Evolutionary conservation across 2,888 invertebrate species (phyloP).

Genomic region (Strigamia maritima): DNA sequence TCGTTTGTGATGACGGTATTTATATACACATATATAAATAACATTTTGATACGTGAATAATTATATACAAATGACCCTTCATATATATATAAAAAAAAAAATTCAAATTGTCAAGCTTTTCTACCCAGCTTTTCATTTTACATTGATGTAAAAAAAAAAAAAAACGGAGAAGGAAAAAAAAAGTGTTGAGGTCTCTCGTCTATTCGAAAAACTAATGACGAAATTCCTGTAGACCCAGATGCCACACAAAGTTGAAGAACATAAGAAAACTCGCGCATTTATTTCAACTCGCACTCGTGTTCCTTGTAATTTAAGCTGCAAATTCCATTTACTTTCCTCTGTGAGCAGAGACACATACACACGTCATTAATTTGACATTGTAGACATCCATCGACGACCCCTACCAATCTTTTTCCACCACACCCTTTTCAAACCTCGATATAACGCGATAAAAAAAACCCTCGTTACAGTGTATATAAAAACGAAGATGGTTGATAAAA

Average conservation of each 20-base stretch:
- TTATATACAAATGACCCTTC: too few relatives aligned
- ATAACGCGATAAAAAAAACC: not conserved
- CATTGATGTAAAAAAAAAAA: not conserved
- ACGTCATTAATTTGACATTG: slow-evolving; percentile 28
- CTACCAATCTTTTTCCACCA: not conserved
- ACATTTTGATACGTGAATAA: not conserved
- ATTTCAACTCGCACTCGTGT: slow-evolving; percentile 31
- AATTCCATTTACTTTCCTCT: slow-evolving; percentile 16
- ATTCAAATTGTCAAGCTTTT: not conserved
- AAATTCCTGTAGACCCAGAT: slow-evolving; percentile 28
- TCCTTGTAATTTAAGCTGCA: slow-evolving; percentile 23
- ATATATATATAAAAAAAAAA: not conserved
- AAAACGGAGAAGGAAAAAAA: not conserved
- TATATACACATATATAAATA: not conserved
- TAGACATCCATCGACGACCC: not conserved
- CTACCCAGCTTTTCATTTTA: not conserved
- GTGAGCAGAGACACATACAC: not conserved
- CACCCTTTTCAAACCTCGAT: not conserved
- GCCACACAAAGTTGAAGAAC: slow-evolving; percentile 33
- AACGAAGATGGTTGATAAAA: not conserved
- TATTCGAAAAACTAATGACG: slow-evolving; percentile 26
- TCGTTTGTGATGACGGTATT: not conserved
- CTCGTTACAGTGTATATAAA: not conserved
- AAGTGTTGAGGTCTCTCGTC: slow-evolving; percentile 17
- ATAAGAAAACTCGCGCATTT: slow-evolving; percentile 28